Conservation (phyloP, 2,797 vertebrate genomes). For the Benthosema pterotum region DNA sequence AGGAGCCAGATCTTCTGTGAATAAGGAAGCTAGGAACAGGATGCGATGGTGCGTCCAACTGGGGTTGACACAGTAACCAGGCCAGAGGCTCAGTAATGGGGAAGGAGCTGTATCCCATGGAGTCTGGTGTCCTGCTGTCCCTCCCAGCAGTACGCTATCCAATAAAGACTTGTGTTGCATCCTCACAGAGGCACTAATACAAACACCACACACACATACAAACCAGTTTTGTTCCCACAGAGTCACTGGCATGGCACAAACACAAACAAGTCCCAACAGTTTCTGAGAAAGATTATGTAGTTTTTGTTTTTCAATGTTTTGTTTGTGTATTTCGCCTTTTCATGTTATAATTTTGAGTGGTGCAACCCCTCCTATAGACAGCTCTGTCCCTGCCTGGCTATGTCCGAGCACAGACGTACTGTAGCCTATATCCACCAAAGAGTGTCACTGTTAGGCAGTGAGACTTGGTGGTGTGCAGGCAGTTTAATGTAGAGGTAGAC, state of each 20-base stretch:
- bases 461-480: too few relatives aligned
- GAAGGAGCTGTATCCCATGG: slow-evolving; percentile 53
- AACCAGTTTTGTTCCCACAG: background rate
- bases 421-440: too few relatives aligned
- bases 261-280: background rate
- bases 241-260: background rate
- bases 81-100: slow-evolving; percentile 43
- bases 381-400: too few relatives aligned
- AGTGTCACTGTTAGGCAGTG: too few relatives aligned
- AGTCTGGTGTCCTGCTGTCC: slow-evolving; percentile 60
- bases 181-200: slow-evolving; percentile 24
- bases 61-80: slow-evolving; percentile 62
- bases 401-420: too few relatives aligned
- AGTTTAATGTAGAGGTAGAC: too few relatives aligned
- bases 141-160: slow-evolving; percentile 40
- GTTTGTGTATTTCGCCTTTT: too few relatives aligned
- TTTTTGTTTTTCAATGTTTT: too few relatives aligned
- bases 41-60: slow-evolving; percentile 38
- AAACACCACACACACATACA: slow-evolving; percentile 5
- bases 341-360: too few relatives aligned
- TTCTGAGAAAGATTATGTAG: too few relatives aligned
- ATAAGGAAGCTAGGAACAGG: slow-evolving; percentile 5
- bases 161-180: slow-evolving; percentile 39
- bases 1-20: slow-evolving; percentile 11
- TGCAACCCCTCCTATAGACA: too few relatives aligned